These are phyloP conservation scores for Mastigias papua DNA, from an alignment of 30 jellyfish, hydroid and myxozoan genomes.

Conservation along the genomic window DNA sequence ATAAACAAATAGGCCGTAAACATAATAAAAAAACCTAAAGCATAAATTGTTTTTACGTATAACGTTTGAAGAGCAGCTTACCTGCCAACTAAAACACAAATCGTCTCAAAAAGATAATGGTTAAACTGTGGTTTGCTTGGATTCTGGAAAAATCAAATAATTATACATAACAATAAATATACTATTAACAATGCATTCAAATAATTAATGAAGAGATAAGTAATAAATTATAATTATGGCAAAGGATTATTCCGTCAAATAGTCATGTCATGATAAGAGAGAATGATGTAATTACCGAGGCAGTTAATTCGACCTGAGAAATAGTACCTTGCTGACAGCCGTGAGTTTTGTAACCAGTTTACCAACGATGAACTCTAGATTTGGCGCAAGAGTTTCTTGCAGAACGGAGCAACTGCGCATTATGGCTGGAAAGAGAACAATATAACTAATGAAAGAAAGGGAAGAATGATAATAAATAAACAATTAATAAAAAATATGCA, in stretches of 20 bases:
- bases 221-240: too few species aligned
- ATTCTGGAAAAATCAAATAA: slow-evolving; percentile 70
- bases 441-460: background rate
- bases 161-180: too few species aligned
- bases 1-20: too few species aligned
- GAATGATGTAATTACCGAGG: background rate
- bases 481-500: too few species aligned
- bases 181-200: too few species aligned
- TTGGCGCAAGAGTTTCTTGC: slow-evolving; percentile 86
- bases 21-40: background rate
- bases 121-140: slow-evolving; percentile 99
- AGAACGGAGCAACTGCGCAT: slow-evolving; percentile 86
- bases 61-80: background rate
- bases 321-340: slow-evolving; percentile 86
- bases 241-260: too few species aligned
- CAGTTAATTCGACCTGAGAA: background rate
- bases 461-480: too few species aligned
- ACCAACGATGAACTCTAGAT: slow-evolving; percentile 56
- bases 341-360: slow-evolving; percentile 76
- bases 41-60: background rate
- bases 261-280: too few species aligned
- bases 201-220: too few species aligned
- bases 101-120: slow-evolving; percentile 92
- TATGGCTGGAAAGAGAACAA: slow-evolving; percentile 73
- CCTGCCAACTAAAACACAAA: slow-evolving; percentile 87